These are phyloP conservation scores for Anneissia japonica DNA, from an alignment of 35 echinoderm and acorn worm genomes.

Conservation along the genomic window DNA sequence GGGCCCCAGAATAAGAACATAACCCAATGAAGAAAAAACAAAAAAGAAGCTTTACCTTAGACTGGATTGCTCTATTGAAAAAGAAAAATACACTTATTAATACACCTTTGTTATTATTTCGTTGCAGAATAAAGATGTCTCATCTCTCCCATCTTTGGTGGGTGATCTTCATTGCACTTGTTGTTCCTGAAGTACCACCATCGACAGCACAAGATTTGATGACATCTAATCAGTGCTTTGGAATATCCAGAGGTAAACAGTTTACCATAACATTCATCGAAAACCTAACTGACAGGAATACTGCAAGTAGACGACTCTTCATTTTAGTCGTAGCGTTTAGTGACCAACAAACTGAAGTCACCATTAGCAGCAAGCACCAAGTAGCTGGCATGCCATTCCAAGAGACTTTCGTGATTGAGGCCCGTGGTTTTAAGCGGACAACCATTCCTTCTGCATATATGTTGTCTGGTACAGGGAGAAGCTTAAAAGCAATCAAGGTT, in stretches of 20 bases:
- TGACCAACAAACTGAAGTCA: constrained; percentile 40
- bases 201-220: no score
- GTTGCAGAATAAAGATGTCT: no score
- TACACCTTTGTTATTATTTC: no score
- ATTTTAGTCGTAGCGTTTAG: constrained; percentile 57
- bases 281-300: background rate
- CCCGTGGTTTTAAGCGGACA: constrained; percentile 3
- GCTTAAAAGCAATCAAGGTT: constrained; percentile 37
- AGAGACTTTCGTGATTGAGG: constrained; percentile 19
- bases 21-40: no score
- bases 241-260: constrained; percentile 39
- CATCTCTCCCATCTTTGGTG: no score
- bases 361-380: constrained; percentile 41
- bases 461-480: constrained; percentile 12
- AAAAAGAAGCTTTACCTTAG: no score
- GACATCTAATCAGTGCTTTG: constrained; percentile 12
- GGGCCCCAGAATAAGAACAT: no score
- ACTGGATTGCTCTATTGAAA: no score
- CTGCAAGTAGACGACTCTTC: background rate
- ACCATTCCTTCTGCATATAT: constrained; percentile 18
- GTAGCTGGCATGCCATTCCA: constrained; percentile 26
- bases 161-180: no score
- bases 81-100: no score
- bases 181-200: no score
- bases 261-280: constrained; percentile 31